Base-by-base conservation (phyloP, 2,888 invertebrate species). In the Cotesia congregata region DNA sequence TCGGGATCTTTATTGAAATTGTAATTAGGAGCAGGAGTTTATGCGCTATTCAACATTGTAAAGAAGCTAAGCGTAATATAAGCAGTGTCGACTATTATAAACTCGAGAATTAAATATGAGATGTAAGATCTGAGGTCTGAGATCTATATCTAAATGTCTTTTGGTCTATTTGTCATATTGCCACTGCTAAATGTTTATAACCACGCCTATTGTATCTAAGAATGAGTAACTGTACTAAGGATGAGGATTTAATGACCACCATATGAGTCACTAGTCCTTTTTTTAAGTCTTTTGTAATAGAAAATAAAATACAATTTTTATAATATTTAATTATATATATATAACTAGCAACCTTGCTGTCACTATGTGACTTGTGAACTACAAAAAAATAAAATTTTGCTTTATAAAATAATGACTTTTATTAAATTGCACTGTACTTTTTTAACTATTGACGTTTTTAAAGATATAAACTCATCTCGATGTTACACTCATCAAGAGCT, bases 1-100 rank as follows among this genome's bases (percentile, higher is more conserved):
- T 38, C 62, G 71, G 77, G 77, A 82, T 82, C 82, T 78, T 67
- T 65, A 80, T 83, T 80, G 81, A 82, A 82, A 82, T 82, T 82
- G 81, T 80, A 82, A 82, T 82, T 80, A 79, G 78, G 75, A 30
- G 30, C 30, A 30, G 30, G 79, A 77, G 80, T 77, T 67, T 61
- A 38, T 40, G 9, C 9, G 17, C 70, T 20, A 38, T 76, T 61
- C 38, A 62, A 1, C 39, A 61, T 50, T 50, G 12, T 50, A 12
- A 50, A 50, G 12, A 50, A 50, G 50, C 50, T 3, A 50, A 12
- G 50, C 4, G 12, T 50, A 50, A 7, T 50, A 12, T 12, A 50
- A 30, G 3, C 30, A 30, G 30, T 30, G 30, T 30, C 3, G 30
- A 30, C 4, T 30, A 30, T 30, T 30, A 30, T 30, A 4, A 30